Percentiles rank a stretch among this genome's conserved stretches.
Evolutionary conservation across 2,888 invertebrate species (phyloP).

Genomic region (Tetrapedia diversipes): DNA sequence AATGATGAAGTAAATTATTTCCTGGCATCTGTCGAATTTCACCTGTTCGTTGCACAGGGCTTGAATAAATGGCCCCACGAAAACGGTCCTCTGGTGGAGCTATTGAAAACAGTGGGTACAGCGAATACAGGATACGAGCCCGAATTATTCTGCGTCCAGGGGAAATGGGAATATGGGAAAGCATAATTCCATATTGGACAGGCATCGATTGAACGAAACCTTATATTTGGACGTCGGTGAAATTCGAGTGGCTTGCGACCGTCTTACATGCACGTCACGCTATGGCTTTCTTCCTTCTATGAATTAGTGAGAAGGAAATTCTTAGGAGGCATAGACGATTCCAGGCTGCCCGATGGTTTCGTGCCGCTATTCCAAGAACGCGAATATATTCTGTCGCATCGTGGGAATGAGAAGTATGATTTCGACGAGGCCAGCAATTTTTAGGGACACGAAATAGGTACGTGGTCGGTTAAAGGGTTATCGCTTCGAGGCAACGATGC

Average conservation of each 20-base stretch:
- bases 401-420: constrained; percentile 25
- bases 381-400: background rate
- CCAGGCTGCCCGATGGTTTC: constrained; percentile 42
- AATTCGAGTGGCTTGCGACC: constrained; percentile 59
- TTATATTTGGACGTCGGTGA: constrained; percentile 54
- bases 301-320: constrained; percentile 67
- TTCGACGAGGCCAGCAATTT: constrained; percentile 36
- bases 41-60: too few species aligned
- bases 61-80: too few species aligned
- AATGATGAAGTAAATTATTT: too few species aligned
- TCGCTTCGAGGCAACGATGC: background rate
- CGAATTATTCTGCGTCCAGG: too few species aligned
- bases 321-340: constrained; percentile 49
- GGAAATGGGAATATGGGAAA: constrained; percentile 2
- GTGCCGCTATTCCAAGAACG: constrained; percentile 38
- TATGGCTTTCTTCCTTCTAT: constrained; percentile 60
- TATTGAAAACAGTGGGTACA: background rate
- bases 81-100: too few species aligned
- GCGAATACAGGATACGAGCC: too few species aligned
- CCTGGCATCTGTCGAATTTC: too few species aligned
- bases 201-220: constrained; percentile 63
- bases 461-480: background rate
- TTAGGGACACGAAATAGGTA: background rate
- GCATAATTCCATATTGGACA: constrained; percentile 51
- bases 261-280: constrained; percentile 44